Base-by-base conservation (phyloP, 2,888 invertebrate species). In the Salpingus planirostris region DNA sequence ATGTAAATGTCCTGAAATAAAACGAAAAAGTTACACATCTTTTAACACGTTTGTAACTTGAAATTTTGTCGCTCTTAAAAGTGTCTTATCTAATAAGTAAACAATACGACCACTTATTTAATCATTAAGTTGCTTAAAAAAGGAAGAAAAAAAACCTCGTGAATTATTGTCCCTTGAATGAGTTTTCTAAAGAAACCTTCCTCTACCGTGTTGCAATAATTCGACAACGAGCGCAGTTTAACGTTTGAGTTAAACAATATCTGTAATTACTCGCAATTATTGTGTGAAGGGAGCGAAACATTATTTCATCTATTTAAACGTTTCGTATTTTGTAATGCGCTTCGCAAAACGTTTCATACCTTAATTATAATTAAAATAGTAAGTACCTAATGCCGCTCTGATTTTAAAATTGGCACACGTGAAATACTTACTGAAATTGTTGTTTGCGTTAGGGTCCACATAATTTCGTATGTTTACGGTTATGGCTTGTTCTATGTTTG, bases 401-500 rank as follows among this genome's bases (percentile, higher is more conserved):
- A n/a, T n/a, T n/a, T n/a, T n/a, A n/a, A n/a, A n/a, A n/a, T n/a
- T n/a, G n/a, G n/a, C n/a, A n/a, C n/a, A n/a, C n/a, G n/a, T n/a
- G n/a, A n/a, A n/a, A n/a, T n/a, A n/a, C n/a, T n/a, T n/a, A n/a
- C n/a, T n/a, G n/a, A n/a, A n/a, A n/a, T n/a, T n/a, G n/a, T n/a
- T n/a, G n/a, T n/a, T n/a, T n/a, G n/a, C n/a, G n/a, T n/a, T n/a
- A n/a, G n/a, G n/a, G n/a, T 77, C 74, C 47, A 73, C 70, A 59
- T 83, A 84, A 60, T 86, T 86, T 52, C 81, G 74, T 48, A 88
- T 85, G 52, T 80, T 81, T 10, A 89, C 82, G 30, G 84, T 84
- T 39, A 89, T 82, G 11, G 81, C 79, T 64, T 88, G 88, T 61
- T 88, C 86, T 48, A 88, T 78, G 60, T 86, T 86, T 33, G 82